These are phyloP conservation scores for Rhynchomys soricoides DNA, from an alignment of 2,113 vertebrate species.

Conservation along the genomic window DNA sequence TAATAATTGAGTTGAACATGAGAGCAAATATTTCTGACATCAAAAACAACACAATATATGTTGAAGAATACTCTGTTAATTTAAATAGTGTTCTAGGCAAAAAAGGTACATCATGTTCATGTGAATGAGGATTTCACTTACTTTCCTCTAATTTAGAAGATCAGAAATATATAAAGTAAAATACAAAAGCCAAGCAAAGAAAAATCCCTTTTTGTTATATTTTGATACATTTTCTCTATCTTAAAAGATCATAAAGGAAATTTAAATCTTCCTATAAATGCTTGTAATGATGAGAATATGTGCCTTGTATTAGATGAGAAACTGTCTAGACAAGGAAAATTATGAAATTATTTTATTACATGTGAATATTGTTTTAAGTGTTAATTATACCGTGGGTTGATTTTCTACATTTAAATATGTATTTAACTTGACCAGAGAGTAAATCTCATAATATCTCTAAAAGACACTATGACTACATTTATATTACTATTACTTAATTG, in stretches of 20 bases:
- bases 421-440: not conserved
- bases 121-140: not conserved
- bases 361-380: not conserved
- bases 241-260: not conserved
- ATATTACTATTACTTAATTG: not conserved
- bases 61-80: not conserved
- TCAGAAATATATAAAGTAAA: not conserved
- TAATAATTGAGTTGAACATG: slow-evolving; percentile 30
- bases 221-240: not conserved
- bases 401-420: not conserved
- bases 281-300: not conserved
- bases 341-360: not conserved
- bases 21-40: not conserved
- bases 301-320: not conserved
- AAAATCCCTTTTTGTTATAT: not conserved
- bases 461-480: not conserved
- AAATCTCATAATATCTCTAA: not conserved
- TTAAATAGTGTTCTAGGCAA: not conserved
- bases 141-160: not conserved
- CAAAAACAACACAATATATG: not conserved
- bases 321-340: not conserved
- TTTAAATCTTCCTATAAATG: not conserved
- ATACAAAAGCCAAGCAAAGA: not conserved
- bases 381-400: not conserved
- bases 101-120: not conserved